These are phyloP conservation scores for Melangyna quadrimaculata DNA, from an alignment of 2,888 invertebrate species.

Conservation along the genomic window DNA sequence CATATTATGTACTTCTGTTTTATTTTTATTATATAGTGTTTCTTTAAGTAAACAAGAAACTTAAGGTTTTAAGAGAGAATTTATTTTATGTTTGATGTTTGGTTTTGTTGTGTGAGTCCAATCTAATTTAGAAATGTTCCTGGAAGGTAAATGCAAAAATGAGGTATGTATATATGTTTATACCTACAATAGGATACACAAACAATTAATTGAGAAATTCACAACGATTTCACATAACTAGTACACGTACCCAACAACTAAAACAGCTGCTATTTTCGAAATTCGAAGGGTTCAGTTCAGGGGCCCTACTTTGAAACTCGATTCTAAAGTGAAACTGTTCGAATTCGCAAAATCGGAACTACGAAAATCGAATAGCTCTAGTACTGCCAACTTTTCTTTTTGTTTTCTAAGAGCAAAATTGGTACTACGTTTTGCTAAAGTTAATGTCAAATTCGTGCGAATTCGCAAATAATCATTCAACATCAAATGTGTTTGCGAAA, in stretches of 20 bases:
- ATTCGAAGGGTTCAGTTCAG: background rate
- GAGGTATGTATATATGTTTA: no score
- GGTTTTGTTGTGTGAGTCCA: background rate
- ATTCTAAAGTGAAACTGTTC: no score
- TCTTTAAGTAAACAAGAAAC: conserved; percentile 2
- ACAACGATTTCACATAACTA: background rate
- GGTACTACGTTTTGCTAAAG: no score
- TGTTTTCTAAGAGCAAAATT: no score
- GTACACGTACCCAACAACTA: no score
- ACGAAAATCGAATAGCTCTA: no score
- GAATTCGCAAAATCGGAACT: no score
- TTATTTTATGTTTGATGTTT: background rate
- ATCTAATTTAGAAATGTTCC: background rate
- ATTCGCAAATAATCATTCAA: no score
- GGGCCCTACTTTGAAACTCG: no score
- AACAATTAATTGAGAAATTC: background rate
- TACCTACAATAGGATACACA: background rate
- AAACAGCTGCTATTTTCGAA: background rate
- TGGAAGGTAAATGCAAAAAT: background rate
- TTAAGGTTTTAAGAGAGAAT: background rate
- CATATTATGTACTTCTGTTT: conserved; percentile 4
- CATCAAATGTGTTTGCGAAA: no score
- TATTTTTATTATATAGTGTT: conserved; percentile 4
- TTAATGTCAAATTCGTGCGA: no score
- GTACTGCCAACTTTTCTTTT: no score